These are phyloP conservation scores for Prietella phreatophila DNA, from an alignment of 2,113 vertebrate genomes.

Conservation along the genomic window DNA sequence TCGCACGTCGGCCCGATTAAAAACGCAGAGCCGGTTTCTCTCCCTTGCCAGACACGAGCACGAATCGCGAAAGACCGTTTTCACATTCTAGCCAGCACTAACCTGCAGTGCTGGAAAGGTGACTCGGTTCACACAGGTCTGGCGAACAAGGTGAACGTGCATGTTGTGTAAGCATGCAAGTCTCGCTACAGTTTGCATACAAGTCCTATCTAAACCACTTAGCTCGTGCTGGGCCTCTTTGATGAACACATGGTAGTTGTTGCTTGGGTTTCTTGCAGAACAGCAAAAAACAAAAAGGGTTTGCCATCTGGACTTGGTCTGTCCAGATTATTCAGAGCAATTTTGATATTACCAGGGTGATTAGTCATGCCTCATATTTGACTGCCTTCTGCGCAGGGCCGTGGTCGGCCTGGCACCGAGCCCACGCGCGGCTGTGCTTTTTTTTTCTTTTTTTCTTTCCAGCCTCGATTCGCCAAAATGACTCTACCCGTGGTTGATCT, in stretches of 20 bases:
- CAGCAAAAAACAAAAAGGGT: constrained; percentile 43
- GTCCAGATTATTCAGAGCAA: constrained; percentile 51
- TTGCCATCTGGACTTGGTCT: constrained; percentile 61
- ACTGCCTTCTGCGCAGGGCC: constrained; percentile 27
- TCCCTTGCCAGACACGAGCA: background rate
- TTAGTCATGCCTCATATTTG: constrained; percentile 59
- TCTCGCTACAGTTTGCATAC: constrained; percentile 4
- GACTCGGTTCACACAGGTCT: background rate
- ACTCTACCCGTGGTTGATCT: background rate
- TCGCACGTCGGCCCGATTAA: background rate
- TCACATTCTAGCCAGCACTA: background rate
- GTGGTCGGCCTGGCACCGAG: constrained; percentile 17
- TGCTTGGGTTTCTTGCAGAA: constrained; percentile 51
- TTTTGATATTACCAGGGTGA: constrained; percentile 56
- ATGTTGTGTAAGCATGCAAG: background rate
- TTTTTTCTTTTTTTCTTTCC: too few relatives aligned
- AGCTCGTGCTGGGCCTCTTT: constrained; percentile 43
- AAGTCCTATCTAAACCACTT: background rate
- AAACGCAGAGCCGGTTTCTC: background rate
- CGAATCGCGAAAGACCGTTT: background rate
- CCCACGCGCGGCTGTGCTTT: background rate
- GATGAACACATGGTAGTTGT: constrained; percentile 62
- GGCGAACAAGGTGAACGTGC: background rate
- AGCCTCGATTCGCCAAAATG: background rate
- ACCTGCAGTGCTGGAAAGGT: background rate